These are phyloP conservation scores for Lycaena phlaeas DNA, from an alignment of 2,888 invertebrate genomes.

Conservation along the genomic window DNA sequence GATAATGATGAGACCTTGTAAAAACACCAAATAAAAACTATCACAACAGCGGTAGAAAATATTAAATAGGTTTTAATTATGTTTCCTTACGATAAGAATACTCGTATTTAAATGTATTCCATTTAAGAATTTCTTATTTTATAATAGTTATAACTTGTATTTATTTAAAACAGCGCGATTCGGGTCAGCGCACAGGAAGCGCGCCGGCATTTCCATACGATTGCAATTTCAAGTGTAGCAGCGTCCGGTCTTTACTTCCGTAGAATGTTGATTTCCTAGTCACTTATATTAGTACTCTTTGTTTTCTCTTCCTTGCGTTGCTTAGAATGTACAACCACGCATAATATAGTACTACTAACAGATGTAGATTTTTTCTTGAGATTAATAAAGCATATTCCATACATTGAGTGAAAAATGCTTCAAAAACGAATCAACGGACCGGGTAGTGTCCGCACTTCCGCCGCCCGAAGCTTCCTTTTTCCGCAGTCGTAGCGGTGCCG, in stretches of 20 bases:
- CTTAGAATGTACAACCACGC: background rate
- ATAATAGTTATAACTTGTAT: background rate
- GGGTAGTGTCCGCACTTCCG: constrained; percentile 21
- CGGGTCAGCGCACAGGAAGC: constrained; percentile 39
- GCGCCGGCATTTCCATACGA: constrained; percentile 45
- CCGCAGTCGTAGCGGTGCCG: constrained; percentile 38
- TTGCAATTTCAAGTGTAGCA: constrained; percentile 47
- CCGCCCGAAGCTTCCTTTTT: constrained; percentile 34
- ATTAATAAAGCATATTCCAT: too few species aligned
- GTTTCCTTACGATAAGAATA: too few species aligned
- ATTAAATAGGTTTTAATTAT: too few species aligned
- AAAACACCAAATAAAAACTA: too few species aligned
- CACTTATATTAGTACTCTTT: constrained; percentile 9
- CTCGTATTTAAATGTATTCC: background rate
- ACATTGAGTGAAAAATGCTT: too few species aligned
- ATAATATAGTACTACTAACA: too few species aligned
- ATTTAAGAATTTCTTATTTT: background rate
- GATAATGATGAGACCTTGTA: too few species aligned
- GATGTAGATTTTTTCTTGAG: too few species aligned
- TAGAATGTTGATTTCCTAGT: constrained; percentile 28
- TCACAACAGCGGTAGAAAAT: too few species aligned
- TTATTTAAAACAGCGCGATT: constrained; percentile 16
- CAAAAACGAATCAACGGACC: too few species aligned
- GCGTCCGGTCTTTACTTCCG: constrained; percentile 40
- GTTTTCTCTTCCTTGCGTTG: background rate